phyloP scores from a whole-genome alignment of 2,888 invertebrate genomes.

The Therioaphis trifolii region DNA sequence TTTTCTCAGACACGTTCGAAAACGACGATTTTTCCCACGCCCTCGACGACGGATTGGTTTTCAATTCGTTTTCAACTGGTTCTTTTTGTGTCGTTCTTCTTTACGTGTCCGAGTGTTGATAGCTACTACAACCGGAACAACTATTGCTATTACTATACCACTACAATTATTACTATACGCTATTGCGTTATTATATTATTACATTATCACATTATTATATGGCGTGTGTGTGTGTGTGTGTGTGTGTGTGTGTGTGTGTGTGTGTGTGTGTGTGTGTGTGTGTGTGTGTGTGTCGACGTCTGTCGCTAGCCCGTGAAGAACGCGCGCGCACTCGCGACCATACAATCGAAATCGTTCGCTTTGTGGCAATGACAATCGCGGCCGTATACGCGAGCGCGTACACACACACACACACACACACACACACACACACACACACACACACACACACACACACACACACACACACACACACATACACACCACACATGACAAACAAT shows the following conservation, averaged over 20 bases:
- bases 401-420: neutral
- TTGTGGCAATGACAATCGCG: constrained; percentile 49
- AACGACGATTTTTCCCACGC: constrained; percentile 41
- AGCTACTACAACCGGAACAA: neutral
- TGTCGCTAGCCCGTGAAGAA: constrained; percentile 34
- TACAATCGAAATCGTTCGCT: constrained; percentile 54
- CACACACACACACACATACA: neutral
- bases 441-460: neutral
- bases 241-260: neutral
- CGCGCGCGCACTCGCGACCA: neutral
- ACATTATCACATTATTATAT: no score
- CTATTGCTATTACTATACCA: neutral
- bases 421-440: neutral
- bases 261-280: neutral
- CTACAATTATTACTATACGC: neutral
- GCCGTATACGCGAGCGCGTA: neutral
- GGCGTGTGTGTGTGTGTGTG: neutral
- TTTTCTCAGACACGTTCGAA: neutral
- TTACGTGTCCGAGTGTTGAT: neutral
- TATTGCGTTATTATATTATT: constrained; percentile 30
- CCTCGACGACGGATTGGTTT: constrained; percentile 36
- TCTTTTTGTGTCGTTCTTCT: constrained; percentile 31
- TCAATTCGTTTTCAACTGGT: constrained; percentile 38
- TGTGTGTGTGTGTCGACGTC: neutral
- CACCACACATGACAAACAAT: constrained; percentile 22